These are phyloP conservation scores for Gobius niger DNA, from an alignment of 2,113 vertebrate species.

Conservation along the genomic window DNA sequence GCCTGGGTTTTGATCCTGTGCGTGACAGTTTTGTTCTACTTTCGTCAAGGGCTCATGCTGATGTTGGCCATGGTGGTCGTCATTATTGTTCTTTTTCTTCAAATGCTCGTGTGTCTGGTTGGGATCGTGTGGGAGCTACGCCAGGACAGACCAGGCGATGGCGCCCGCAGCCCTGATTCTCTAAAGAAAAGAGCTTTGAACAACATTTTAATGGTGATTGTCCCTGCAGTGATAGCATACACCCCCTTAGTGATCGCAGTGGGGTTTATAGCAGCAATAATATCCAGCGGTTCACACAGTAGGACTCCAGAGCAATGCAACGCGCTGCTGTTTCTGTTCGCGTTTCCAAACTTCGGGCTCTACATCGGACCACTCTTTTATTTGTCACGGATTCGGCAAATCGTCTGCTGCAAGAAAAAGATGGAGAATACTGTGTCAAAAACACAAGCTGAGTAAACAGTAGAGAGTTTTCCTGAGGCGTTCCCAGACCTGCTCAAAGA, in stretches of 20 bases:
- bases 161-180: background rate
- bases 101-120: conserved; percentile 51
- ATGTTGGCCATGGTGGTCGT: conserved; percentile 9
- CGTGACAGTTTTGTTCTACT: conserved; percentile 4
- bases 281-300: background rate
- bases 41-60: conserved; percentile 2
- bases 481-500: no score
- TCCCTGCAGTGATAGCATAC: conserved; percentile 43
- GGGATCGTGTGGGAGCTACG: conserved; percentile 38
- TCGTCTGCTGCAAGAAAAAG: conserved; percentile 14
- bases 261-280: conserved; percentile 14
- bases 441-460: conserved; percentile 8
- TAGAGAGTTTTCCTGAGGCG: no score
- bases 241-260: conserved; percentile 42
- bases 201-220: conserved; percentile 43
- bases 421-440: background rate
- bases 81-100: conserved; percentile 30
- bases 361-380: conserved; percentile 62
- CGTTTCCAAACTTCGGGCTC: conserved; percentile 46
- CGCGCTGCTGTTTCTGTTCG: conserved; percentile 19
- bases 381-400: conserved; percentile 31
- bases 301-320: background rate
- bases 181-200: conserved; percentile 50
- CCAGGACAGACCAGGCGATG: conserved; percentile 11
- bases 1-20: conserved; percentile 43